phyloP scores from a whole-genome alignment of 2,888 invertebrate species.

The Lamproptera curius region DNA sequence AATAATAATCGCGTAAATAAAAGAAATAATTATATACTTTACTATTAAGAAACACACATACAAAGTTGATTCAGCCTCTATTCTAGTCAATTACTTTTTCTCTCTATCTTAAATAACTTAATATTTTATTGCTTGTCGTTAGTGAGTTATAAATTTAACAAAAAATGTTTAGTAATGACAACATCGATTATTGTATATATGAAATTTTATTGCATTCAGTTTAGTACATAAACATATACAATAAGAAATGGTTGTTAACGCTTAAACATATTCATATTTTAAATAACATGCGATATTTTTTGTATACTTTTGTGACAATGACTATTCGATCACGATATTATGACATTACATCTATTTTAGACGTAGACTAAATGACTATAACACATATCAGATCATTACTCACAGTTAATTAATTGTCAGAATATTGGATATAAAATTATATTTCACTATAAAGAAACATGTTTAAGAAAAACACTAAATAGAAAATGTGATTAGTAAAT shows the following conservation, averaged over 20 bases:
- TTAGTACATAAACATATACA: slow-evolving; percentile 67
- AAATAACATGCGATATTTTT: slow-evolving; percentile 39
- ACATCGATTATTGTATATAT: too few species aligned
- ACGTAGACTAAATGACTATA: slow-evolving; percentile 23
- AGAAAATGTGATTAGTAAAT: slow-evolving; percentile 20
- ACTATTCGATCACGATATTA: slow-evolving; percentile 37
- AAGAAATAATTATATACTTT: too few species aligned
- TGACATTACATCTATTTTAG: slow-evolving; percentile 26
- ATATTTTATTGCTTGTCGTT: too few species aligned
- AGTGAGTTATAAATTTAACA: too few species aligned
- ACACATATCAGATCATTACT: slow-evolving; percentile 15
- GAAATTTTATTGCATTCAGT: slow-evolving; percentile 61
- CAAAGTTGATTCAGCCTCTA: too few species aligned
- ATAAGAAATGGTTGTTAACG: slow-evolving; percentile 59
- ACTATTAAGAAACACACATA: too few species aligned
- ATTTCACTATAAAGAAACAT: slow-evolving; percentile 25
- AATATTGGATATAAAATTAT: slow-evolving; percentile 22
- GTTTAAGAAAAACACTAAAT: slow-evolving; percentile 5
- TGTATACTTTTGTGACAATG: slow-evolving; percentile 44
- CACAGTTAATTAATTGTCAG: neutral
- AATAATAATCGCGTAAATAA: too few species aligned
- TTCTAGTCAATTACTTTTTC: too few species aligned
- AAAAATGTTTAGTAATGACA: too few species aligned
- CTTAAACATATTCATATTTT: slow-evolving; percentile 35
- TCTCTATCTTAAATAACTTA: too few species aligned